phyloP scores from a whole-genome alignment of 2,888 invertebrate species.

The Amphipyra tragopoginis region DNA sequence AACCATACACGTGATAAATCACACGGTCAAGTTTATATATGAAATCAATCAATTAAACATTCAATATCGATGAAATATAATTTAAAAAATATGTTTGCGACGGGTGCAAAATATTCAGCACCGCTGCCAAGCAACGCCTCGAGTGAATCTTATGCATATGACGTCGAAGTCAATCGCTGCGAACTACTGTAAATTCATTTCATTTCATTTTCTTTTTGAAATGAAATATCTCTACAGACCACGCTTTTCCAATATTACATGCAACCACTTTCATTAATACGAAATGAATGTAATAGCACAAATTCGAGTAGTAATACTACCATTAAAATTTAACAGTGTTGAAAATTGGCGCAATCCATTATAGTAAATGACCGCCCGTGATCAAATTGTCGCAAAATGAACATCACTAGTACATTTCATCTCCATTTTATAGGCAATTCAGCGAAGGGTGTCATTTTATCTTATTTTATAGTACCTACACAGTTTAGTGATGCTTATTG shows the following conservation, averaged over 20 bases:
- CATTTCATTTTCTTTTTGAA: too few relatives aligned
- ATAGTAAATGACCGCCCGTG: conserved; percentile 70
- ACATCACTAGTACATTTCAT: conserved; percentile 70
- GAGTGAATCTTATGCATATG: conserved; percentile 22
- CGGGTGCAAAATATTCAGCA: conserved; percentile 15
- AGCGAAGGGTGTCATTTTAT: conserved; percentile 68
- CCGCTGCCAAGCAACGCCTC: conserved; percentile 3
- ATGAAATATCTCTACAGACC: conserved; percentile 5
- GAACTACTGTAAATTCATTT: conserved; percentile 15
- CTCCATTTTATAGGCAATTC: conserved; percentile 72
- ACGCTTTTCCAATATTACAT: conserved; percentile 16
- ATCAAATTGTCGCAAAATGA: conserved; percentile 73
- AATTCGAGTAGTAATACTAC: conserved; percentile 55
- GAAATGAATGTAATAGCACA: conserved; percentile 45
- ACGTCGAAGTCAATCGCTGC: conserved; percentile 15
- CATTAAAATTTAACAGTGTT: conserved; percentile 68
- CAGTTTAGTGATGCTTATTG: conserved; percentile 24
- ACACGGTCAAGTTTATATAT: too few relatives aligned
- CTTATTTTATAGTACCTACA: conserved; percentile 58
- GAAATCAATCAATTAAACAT: conserved; percentile 16
- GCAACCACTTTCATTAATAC: conserved; percentile 39
- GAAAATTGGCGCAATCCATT: conserved; percentile 74
- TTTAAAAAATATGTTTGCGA: conserved; percentile 20
- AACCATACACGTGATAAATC: too few relatives aligned
- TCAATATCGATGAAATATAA: conserved; percentile 18